Base-by-base conservation (phyloP, 2,797 vertebrate genomes). In the Darevskia nairensis region DNA sequence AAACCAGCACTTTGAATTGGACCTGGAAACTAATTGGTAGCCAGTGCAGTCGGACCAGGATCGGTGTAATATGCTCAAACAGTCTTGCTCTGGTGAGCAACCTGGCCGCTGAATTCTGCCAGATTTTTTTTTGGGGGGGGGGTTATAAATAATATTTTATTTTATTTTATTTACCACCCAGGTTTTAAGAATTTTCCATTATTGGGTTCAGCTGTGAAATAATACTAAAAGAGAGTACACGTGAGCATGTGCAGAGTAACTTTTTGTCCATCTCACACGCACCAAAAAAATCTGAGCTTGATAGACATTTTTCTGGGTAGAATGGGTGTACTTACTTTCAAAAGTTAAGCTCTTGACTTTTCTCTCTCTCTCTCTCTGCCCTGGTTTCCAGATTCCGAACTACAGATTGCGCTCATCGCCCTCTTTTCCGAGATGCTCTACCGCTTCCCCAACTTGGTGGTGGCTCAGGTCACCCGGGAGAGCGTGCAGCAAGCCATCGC, bases 401-500 rank as follows among this genome's bases (percentile, higher is more conserved):
- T 99, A 71, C 98, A 99, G 96, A 98, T 98, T 0, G 98, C 98
- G 4, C 96, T 98, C 84, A 98, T 98, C 10, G 98, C 98, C 23
- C 98, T 99, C 66, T 99, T 99, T 96, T 98, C 98, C 15, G 98
- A 99, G 93, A 98, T 98, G 98, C 95, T 98, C 35, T 99, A 99
- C 91, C 97, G 98, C 29, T 98, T 99, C 92, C 97, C 98, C 39
- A 99, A 99, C 68, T 96, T 99, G 82, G 98, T 98, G 61, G 98
- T 99, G 85, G 98, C 98, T 0, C 98, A 98, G 2, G 95, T 99
- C 59, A 98, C 98, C 29, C 96, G 98, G 71, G 98, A 99, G 93
- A 98, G 98, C 0, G 98, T 99, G 77, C 98, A 99, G 91, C 98
- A 98, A 95, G 98, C 98, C 88, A 98, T 98, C 0, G 97, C 97